These are phyloP conservation scores for Anorthoa munda DNA, from an alignment of 2,888 invertebrate species.

Conservation along the genomic window DNA sequence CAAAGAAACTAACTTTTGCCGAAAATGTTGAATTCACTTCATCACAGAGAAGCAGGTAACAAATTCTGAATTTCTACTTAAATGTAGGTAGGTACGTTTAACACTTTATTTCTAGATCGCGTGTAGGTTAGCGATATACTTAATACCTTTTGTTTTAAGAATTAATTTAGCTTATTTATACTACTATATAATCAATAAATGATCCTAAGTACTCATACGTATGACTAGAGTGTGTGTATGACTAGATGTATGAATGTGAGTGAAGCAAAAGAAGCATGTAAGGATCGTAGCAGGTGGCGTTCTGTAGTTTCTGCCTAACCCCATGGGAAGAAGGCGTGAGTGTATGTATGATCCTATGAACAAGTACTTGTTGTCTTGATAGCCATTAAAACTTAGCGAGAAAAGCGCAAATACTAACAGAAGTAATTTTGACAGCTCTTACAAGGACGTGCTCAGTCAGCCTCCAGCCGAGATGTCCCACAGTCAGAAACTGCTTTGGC, in stretches of 20 bases:
- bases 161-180: neutral
- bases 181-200: too few species aligned
- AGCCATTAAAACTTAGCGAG: neutral
- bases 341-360: too few species aligned
- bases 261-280: too few species aligned
- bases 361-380: neutral
- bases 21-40: conserved; percentile 67
- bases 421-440: conserved; percentile 62
- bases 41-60: conserved; percentile 76
- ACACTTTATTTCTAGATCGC: neutral
- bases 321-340: too few species aligned
- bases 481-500: conserved; percentile 82
- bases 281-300: too few species aligned
- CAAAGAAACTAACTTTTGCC: conserved; percentile 73
- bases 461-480: conserved; percentile 77
- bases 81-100: too few species aligned
- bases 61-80: neutral
- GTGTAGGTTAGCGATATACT: neutral
- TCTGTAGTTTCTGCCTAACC: too few species aligned
- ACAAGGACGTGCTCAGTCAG: conserved; percentile 81
- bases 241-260: too few species aligned
- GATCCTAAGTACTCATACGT: too few species aligned
- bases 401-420: neutral
- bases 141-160: neutral
- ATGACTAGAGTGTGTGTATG: too few species aligned